A percentile compares a stretch with the other conserved stretches of the same genome.
Evolutionary conservation across 2,113 vertebrate genomes (phyloP).

Genomic region (Argyrosomus japonicus): DNA sequence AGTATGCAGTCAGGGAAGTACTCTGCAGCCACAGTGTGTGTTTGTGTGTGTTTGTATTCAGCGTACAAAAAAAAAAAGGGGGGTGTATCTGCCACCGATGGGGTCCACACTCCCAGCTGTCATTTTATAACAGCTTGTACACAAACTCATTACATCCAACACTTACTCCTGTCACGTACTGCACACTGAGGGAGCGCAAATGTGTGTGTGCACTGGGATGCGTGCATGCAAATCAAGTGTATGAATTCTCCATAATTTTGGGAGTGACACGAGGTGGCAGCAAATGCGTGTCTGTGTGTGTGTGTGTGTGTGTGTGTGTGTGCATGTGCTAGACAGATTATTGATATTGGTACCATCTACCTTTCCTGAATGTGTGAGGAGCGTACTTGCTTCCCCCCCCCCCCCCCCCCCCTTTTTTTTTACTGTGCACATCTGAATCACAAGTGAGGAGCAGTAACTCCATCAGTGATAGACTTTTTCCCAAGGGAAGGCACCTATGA

Average conservation of each 20-base stretch:
- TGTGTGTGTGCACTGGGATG: conserved; percentile 20
- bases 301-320: background rate
- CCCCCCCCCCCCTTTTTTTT: background rate
- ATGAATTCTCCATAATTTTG: conserved; percentile 57
- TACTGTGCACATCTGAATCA: background rate
- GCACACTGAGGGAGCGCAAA: conserved; percentile 36
- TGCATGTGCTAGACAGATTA: background rate
- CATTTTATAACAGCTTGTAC: conserved; percentile 76
- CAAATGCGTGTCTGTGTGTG: conserved; percentile 15
- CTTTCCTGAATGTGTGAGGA: conserved; percentile 6
- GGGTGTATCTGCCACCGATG: conserved; percentile 57
- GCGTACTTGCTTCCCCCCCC: background rate
- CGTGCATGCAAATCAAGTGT: conserved; percentile 54
- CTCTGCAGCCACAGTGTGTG: conserved; percentile 13
- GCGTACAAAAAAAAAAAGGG: conserved; percentile 2
- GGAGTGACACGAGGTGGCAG: conserved; percentile 23
- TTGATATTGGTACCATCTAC: conserved; percentile 10
- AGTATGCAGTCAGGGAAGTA: conserved; percentile 38
- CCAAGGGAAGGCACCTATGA: conserved; percentile 26
- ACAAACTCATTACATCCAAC: conserved; percentile 77
- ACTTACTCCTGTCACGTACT: conserved; percentile 67
- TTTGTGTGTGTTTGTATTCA: conserved; percentile 35
- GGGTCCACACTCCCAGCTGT: conserved; percentile 71
- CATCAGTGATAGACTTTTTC: conserved; percentile 1
- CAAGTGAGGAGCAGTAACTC: conserved; percentile 35